Conservation (phyloP, 1,140 invertebrate species). For the Drosophila subobscura region DNA sequence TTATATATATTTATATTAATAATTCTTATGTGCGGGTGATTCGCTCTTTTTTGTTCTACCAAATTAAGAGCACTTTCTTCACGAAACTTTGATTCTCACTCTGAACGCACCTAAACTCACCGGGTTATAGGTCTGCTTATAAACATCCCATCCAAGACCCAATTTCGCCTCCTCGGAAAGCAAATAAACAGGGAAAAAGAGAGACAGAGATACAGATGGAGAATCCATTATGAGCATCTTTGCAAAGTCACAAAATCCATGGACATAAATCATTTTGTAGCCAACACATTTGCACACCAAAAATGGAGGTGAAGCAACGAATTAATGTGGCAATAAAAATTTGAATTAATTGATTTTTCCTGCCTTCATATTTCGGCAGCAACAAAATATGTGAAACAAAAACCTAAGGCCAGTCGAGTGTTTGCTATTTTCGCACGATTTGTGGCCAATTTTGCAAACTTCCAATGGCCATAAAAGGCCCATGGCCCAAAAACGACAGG, state of each 20-base stretch:
- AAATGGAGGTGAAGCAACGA: constrained; percentile 50
- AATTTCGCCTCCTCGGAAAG: too few species aligned
- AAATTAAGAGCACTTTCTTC: too few species aligned
- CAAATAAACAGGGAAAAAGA: neutral
- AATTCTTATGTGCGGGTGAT: too few species aligned
- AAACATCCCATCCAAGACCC: too few species aligned
- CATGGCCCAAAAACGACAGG: constrained; percentile 4
- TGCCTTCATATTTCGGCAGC: constrained; percentile 34
- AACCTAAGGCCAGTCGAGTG: neutral
- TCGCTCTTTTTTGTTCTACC: too few species aligned
- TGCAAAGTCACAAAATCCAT: constrained; percentile 45
- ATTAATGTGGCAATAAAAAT: constrained; percentile 69
- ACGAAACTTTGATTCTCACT: too few species aligned
- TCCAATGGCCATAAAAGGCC: constrained; percentile 47
- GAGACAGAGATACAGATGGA: constrained; percentile 11
- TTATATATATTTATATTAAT: too few species aligned
- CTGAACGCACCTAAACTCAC: too few species aligned
- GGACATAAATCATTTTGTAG: constrained; percentile 17
- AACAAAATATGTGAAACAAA: constrained; percentile 2
- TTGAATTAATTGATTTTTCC: constrained; percentile 73
- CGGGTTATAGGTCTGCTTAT: too few species aligned
- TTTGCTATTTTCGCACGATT: constrained; percentile 56
- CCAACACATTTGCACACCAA: constrained; percentile 32
- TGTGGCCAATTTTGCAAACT: constrained; percentile 60
- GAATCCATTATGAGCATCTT: constrained; percentile 45